phyloP scores from a whole-genome alignment of 2,113 vertebrate genomes.

The Eptesicus fuscus region DNA sequence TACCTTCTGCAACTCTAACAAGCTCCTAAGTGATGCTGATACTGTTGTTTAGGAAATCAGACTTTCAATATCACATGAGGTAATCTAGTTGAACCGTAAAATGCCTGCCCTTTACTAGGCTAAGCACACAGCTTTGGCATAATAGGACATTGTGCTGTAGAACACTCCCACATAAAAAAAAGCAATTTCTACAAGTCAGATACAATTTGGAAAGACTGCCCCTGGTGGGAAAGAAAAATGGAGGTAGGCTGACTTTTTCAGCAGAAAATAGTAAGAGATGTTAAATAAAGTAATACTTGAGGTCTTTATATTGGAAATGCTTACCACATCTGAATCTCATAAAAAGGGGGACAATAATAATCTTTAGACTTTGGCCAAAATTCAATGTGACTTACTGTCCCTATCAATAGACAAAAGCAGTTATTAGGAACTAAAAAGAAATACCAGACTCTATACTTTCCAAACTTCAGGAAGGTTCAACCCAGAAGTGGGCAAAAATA shows the following conservation, averaged over 20 bases:
- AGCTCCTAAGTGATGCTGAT: not conserved
- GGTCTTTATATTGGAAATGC: not conserved
- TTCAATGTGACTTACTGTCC: not conserved
- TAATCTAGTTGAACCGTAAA: not conserved
- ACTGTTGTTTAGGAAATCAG: not conserved
- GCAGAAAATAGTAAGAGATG: not conserved
- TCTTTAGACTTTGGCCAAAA: not conserved
- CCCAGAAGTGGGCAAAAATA: not conserved
- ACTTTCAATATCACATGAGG: not conserved
- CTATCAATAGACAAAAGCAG: not conserved
- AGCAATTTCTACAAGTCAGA: not conserved
- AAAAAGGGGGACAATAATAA: not conserved
- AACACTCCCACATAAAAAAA: not conserved
- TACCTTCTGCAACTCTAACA: not conserved
- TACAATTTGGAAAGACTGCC: constrained; percentile 12
- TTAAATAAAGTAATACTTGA: not conserved
- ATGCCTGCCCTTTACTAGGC: not conserved
- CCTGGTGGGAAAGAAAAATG: not conserved
- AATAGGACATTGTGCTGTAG: not conserved
- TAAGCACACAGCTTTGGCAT: not conserved
- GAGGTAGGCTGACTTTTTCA: not conserved
- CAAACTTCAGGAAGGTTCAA: not conserved
- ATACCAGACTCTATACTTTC: not conserved
- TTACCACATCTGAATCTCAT: not conserved
- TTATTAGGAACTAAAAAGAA: not conserved